These are phyloP conservation scores for Octomys mimax DNA, from an alignment of 2,797 vertebrate genomes.

Conservation along the genomic window DNA sequence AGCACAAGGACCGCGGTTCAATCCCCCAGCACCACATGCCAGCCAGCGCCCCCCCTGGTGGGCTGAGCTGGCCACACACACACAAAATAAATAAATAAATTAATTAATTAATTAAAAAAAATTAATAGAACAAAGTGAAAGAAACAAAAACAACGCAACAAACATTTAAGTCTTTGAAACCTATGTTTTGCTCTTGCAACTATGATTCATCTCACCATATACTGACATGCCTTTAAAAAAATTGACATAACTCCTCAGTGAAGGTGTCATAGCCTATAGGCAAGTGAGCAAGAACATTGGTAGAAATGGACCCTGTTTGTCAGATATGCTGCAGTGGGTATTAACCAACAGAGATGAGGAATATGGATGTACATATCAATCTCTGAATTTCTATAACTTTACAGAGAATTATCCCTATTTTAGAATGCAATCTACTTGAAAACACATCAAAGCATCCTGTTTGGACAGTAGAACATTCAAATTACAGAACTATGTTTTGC, in stretches of 20 bases:
- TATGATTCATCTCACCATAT: slow-evolving; percentile 9
- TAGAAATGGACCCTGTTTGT: slow-evolving; percentile 74
- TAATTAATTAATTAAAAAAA: no score
- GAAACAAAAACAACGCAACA: not conserved
- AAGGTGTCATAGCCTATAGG: slow-evolving; percentile 80
- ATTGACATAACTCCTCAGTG: slow-evolving; percentile 66
- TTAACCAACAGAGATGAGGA: slow-evolving; percentile 69
- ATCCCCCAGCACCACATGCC: no score
- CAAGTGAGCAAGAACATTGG: slow-evolving; percentile 83
- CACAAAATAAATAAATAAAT: no score
- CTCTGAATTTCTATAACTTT: slow-evolving; percentile 30
- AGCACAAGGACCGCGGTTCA: no score
- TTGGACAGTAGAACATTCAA: not conserved
- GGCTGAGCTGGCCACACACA: no score
- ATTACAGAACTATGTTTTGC: not conserved
- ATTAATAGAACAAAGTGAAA: not conserved
- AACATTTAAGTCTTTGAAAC: not conserved
- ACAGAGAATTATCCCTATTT: slow-evolving; percentile 56
- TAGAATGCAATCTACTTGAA: slow-evolving; percentile 32
- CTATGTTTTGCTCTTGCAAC: not conserved
- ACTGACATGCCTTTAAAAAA: slow-evolving; percentile 56
- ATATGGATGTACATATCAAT: not conserved
- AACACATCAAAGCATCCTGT: not conserved
- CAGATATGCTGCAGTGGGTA: slow-evolving; percentile 74
- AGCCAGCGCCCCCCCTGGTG: no score